Conservation (phyloP, 2,888 invertebrate genomes). For the Entomobrya proxima region DNA sequence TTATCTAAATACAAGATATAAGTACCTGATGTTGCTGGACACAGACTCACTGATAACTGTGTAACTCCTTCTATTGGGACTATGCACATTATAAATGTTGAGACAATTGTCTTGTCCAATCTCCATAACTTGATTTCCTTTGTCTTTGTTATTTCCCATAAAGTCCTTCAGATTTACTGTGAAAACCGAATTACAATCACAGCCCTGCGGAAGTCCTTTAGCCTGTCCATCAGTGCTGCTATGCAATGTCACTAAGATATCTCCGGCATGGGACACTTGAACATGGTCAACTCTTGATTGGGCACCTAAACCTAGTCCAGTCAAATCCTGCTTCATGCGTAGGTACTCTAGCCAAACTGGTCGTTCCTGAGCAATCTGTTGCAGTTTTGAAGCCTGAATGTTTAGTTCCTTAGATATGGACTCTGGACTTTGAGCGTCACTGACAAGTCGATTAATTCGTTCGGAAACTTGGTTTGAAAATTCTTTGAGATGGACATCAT, state of each 20-base stretch:
- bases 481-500: conserved; percentile 42
- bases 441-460: neutral
- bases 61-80: conserved; percentile 42
- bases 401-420: neutral
- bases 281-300: conserved; percentile 54
- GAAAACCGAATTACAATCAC: conserved; percentile 61
- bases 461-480: neutral
- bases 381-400: neutral
- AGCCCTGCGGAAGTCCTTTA: conserved; percentile 64
- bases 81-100: conserved; percentile 59
- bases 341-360: conserved; percentile 72
- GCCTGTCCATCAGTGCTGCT: conserved; percentile 14
- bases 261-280: conserved; percentile 14
- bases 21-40: conserved; percentile 71
- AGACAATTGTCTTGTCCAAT: conserved; percentile 58
- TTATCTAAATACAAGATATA: too few species aligned
- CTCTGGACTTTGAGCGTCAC: conserved; percentile 11
- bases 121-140: neutral
- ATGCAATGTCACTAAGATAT: conserved; percentile 48
- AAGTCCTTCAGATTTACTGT: conserved; percentile 46
- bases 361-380: neutral
- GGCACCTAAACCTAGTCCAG: neutral
- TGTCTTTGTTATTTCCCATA: neutral
- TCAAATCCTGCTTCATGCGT: conserved; percentile 47
- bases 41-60: conserved; percentile 62